Evolutionary conservation across 35 echinoderm and acorn worm species (phyloP).

Genomic region (Chiridota heheva): DNA sequence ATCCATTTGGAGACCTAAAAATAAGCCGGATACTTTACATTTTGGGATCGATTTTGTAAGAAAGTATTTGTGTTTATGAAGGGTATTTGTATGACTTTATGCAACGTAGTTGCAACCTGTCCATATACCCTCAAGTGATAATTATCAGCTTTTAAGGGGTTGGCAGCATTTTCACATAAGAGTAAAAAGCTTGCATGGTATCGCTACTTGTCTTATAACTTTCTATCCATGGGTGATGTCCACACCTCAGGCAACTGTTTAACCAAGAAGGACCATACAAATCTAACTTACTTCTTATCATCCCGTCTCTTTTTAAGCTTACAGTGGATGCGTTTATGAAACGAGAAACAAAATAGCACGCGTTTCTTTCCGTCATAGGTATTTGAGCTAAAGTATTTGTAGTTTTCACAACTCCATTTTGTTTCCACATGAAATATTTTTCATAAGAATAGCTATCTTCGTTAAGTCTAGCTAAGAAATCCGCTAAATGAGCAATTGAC

Average conservation of each 20-base stretch:
- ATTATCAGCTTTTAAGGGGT: no score
- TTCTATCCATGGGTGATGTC: slow-evolving; percentile 2
- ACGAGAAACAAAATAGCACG: neutral
- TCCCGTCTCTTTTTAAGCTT: neutral
- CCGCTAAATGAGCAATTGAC: neutral
- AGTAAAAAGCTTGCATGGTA: no score
- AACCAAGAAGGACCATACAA: slow-evolving; percentile 5
- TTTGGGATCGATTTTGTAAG: no score
- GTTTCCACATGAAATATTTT: slow-evolving; percentile 34
- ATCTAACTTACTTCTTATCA: neutral
- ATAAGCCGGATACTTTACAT: no score
- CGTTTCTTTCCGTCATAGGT: neutral
- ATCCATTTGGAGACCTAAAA: no score
- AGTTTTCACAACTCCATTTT: neutral
- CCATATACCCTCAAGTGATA: no score
- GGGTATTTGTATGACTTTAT: no score
- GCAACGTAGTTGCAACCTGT: no score
- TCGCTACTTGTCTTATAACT: neutral
- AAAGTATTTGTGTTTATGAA: no score
- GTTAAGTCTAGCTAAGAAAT: neutral
- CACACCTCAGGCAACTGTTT: slow-evolving; percentile 21
- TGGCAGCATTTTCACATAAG: no score
- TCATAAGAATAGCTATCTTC: neutral
- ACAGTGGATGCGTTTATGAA: neutral
- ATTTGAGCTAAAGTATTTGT: neutral